A percentile compares a stretch with the other conserved stretches of the same genome.
These are phyloP conservation scores for Sparus aurata DNA, from an alignment of 2,797 vertebrate species.

Conservation along the genomic window DNA sequence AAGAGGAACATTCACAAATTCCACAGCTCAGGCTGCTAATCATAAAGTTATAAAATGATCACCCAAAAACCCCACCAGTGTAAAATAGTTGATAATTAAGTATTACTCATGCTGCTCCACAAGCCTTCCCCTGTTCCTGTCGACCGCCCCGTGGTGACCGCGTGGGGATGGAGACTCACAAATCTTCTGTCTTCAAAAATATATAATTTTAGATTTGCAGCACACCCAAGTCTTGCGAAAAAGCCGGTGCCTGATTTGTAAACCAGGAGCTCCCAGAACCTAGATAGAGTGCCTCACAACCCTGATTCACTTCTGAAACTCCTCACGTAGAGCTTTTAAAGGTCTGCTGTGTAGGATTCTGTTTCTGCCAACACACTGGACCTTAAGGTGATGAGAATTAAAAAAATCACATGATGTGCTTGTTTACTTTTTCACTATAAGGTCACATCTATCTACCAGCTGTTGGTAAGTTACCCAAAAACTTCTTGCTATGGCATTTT, in stretches of 20 bases:
- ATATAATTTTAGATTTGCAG: slow-evolving; percentile 33
- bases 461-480: neutral
- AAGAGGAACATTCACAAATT: slow-evolving; percentile 53
- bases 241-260: slow-evolving; percentile 14
- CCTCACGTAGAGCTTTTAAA: neutral
- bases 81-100: slow-evolving; percentile 50
- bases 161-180: slow-evolving; percentile 15
- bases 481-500: no score
- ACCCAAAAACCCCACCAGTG: slow-evolving; percentile 24
- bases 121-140: slow-evolving; percentile 36
- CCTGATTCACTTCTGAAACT: neutral
- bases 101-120: slow-evolving; percentile 26
- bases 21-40: slow-evolving; percentile 33
- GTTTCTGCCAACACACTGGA: no score
- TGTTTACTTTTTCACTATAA: neutral
- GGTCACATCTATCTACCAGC: no score
- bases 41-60: slow-evolving; percentile 56
- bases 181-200: slow-evolving; percentile 41
- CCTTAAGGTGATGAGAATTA: no score
- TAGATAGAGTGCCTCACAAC: neutral
- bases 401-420: neutral
- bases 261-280: slow-evolving; percentile 5
- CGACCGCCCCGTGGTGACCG: slow-evolving; percentile 1
- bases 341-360: no score
- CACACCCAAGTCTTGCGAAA: slow-evolving; percentile 26